Evolutionary conservation across 2,888 invertebrate genomes (phyloP), one percentile per base, ranked within the genome.

Genomic region (Drosophila kokeensis): DNA sequence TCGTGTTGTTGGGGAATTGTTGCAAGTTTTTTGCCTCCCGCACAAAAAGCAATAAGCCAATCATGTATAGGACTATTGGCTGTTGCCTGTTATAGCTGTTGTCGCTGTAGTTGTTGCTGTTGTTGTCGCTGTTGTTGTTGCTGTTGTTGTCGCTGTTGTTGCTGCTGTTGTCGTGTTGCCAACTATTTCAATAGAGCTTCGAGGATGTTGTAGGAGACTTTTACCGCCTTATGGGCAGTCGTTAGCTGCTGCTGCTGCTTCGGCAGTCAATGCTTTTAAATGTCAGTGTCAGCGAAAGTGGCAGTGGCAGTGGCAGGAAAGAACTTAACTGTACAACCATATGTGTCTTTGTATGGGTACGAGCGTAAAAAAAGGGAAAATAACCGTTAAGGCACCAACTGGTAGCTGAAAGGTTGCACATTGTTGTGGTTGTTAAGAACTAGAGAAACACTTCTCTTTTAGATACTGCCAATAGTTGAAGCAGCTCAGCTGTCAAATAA

Each of bases 201-300:
- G 50, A 38, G 66, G 34, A 53, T 55, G 69, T 68, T 42, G 50
- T 40, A 50, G 69, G 59, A 69, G 71, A 57, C 62, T 24, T 48
- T 34, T 18, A 15, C 30, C 42, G 82, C 81, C 75, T 74, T 79
- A 78, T 82, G 80, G 78, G 60, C 83, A 83, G 78, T 75, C 75
- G 71, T 83, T 77, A 69, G 75, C 67, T 72, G 54, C 60, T 58
- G 66, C 34, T 60, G 49, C 69, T 67, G 64, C 54, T 45, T 63
- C 52, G 53, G 52, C 73, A 74, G 68, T 75, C 79, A 57, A 74
- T 79, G 81, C 87, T 81, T 81, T 80, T 71, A 76, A 87, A 84
- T 78, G 78, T 78, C 81, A 78, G 70, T 89, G 87, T 84, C 87
- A 87, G 70, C 89, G 85, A 85, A 85, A 85, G 89, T 81, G 80